Evolutionary conservation across 2,797 vertebrate species (phyloP).

Genomic region (Chrosomus eos): DNA sequence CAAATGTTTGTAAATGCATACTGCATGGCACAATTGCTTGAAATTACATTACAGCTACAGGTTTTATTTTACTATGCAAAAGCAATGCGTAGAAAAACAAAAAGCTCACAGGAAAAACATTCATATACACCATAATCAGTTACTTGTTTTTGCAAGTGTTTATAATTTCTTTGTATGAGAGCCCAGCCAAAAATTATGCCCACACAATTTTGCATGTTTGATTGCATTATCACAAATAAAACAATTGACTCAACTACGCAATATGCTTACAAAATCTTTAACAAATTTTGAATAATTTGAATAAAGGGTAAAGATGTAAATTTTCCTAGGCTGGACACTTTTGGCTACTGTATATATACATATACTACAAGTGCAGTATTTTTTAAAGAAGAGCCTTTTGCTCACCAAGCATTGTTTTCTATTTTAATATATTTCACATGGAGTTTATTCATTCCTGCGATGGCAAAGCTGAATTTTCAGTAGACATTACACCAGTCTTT

Average conservation of each 20-base stretch:
- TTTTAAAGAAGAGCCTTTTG: no score
- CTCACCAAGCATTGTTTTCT: no score
- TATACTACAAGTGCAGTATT: neutral
- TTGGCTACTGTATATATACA: neutral
- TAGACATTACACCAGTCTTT: no score
- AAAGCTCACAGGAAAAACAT: neutral
- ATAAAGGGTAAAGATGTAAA: neutral
- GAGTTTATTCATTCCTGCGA: no score
- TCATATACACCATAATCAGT: neutral
- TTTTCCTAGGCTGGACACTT: neutral
- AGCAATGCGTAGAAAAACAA: neutral
- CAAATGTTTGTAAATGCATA: neutral
- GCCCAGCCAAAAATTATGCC: no score
- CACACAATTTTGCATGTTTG: neutral
- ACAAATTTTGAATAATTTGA: no score
- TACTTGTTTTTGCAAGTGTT: neutral
- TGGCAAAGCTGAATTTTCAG: no score
- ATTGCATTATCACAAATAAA: neutral
- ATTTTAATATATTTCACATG: no score
- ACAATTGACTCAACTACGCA: neutral
- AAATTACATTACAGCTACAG: neutral
- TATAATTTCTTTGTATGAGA: neutral
- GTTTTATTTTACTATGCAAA: neutral
- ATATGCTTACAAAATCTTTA: neutral
- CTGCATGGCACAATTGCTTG: neutral